Evolutionary conservation across 1,140 invertebrate genomes (phyloP).

Genomic region (Ectropis grisescens): DNA sequence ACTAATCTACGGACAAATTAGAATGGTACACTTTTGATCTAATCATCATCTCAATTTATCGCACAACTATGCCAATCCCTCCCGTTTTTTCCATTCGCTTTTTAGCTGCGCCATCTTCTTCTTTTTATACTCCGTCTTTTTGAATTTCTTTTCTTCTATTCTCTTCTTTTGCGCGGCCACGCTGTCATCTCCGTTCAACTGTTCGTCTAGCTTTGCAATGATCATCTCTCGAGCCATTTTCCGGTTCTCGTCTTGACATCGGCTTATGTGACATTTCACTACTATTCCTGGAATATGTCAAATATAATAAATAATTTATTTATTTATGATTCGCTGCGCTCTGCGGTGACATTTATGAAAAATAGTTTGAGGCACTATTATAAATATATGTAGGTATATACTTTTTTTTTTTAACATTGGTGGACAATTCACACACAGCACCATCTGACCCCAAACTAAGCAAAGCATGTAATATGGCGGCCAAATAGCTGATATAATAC

Average conservation of each 20-base stretch:
- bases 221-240: conserved; percentile 79
- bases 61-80: conserved; percentile 31
- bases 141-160: conserved; percentile 64
- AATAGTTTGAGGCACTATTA: too few species aligned
- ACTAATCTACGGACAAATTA: too few species aligned
- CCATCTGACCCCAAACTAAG: too few species aligned
- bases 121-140: conserved; percentile 62
- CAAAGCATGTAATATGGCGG: too few species aligned
- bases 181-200: conserved; percentile 45
- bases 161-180: conserved; percentile 72
- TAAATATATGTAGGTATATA: too few species aligned
- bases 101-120: conserved; percentile 71
- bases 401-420: too few species aligned
- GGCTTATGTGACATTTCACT: conserved; percentile 85
- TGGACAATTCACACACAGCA: too few species aligned
- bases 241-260: conserved; percentile 81
- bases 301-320: conserved; percentile 3
- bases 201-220: conserved; percentile 79
- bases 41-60: too few species aligned
- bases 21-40: too few species aligned
- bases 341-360: too few species aligned
- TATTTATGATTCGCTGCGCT: too few species aligned
- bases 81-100: conserved; percentile 70
- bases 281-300: conserved; percentile 74
- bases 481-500: too few species aligned